phyloP scores from a whole-genome alignment of 2,888 invertebrate species.

The Caenorhabditis imperialis region DNA sequence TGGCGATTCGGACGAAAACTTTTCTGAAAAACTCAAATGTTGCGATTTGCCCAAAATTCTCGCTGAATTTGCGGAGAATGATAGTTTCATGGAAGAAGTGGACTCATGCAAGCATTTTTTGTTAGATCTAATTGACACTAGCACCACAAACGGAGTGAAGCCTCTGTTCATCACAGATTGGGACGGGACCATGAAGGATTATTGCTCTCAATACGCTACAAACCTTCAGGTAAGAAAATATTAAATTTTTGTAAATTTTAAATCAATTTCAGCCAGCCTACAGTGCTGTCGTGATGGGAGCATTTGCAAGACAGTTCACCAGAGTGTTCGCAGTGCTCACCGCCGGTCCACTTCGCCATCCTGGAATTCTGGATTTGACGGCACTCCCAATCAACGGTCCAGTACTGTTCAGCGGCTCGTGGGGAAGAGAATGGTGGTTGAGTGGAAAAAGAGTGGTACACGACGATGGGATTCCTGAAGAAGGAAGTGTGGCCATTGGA shows the following conservation, averaged over 20 bases:
- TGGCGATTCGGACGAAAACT: constrained; percentile 1
- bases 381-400: constrained; percentile 75
- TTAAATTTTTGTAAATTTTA: not conserved
- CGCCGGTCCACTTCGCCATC: constrained; percentile 74
- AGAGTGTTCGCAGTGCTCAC: constrained; percentile 76
- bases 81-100: constrained; percentile 60
- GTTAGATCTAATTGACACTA: constrained; percentile 51
- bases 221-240: constrained; percentile 72
- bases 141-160: constrained; percentile 41
- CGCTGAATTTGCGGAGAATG: constrained; percentile 60
- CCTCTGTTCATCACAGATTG: constrained; percentile 76
- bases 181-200: constrained; percentile 79
- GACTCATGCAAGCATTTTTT: constrained; percentile 61
- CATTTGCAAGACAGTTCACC: constrained; percentile 70
- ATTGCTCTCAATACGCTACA: constrained; percentile 77
- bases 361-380: constrained; percentile 78
- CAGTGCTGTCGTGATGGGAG: constrained; percentile 74
- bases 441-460: constrained; percentile 73
- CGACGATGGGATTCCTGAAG: constrained; percentile 72
- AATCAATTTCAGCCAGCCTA: constrained; percentile 73
- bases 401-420: constrained; percentile 76
- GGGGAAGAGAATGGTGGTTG: constrained; percentile 78
- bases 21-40: constrained; percentile 21
- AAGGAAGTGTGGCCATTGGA: constrained; percentile 71
- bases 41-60: constrained; percentile 59